Evolutionary conservation across 2,797 vertebrate species (phyloP).

Genomic region (Crypturellus tataupa): DNA sequence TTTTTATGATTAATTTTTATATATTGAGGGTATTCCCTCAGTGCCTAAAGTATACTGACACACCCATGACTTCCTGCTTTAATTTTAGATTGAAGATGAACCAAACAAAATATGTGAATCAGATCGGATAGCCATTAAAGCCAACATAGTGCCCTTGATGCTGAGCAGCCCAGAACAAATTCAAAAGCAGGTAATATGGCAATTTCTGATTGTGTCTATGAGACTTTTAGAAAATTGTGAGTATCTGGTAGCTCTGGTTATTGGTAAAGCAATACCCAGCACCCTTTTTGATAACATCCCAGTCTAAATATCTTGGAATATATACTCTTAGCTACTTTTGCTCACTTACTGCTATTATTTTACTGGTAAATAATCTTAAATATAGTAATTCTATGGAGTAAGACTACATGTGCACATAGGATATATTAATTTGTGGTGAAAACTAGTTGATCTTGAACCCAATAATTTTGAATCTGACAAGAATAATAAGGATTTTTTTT

Average conservation of each 20-base stretch:
- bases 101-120: conserved; percentile 95
- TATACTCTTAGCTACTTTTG: background rate
- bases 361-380: background rate
- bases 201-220: background rate
- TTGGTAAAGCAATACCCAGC: background rate
- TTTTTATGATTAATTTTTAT: background rate
- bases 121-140: conserved; percentile 95
- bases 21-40: background rate
- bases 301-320: background rate
- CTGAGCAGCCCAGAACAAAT: conserved; percentile 98
- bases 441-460: background rate
- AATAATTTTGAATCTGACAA: background rate
- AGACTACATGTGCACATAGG: background rate
- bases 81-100: conserved; percentile 91
- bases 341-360: background rate
- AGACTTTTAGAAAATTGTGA: background rate
- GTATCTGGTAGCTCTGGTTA: background rate
- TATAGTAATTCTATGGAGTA: background rate
- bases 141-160: conserved; percentile 98
- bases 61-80: conserved; percentile 19
- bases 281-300: background rate
- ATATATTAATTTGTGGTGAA: background rate
- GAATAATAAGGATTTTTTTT: background rate
- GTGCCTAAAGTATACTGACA: background rate
- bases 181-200: conserved; percentile 92